Conservation (phyloP, 2,797 vertebrate species). For the Mus caroli region DNA sequence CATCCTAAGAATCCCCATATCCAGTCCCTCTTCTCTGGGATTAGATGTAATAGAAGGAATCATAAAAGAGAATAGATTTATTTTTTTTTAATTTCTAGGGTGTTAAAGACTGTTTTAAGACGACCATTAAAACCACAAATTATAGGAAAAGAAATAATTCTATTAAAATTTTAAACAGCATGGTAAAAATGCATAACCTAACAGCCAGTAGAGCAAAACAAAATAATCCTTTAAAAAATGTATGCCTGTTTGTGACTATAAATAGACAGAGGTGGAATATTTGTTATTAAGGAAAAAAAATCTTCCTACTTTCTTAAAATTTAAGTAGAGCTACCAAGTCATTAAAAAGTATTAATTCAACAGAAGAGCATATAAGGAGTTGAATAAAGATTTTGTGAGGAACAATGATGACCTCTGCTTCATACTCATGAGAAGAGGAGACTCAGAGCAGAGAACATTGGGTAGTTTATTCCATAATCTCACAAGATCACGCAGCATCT, state of each 20-base stretch:
- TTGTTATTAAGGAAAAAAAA: not conserved
- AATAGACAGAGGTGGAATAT: not conserved
- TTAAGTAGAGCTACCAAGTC: not conserved
- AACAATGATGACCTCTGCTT: not conserved
- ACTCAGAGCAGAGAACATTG: not conserved
- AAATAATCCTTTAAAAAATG: not conserved
- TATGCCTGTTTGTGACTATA: fast-evolving
- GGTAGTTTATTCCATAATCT: not conserved
- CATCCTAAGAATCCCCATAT: not conserved
- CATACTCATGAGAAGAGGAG: not conserved
- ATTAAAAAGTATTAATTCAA: not conserved
- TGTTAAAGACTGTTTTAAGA: not conserved
- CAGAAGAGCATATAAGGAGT: not conserved
- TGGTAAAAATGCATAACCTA: not conserved
- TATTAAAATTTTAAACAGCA: not conserved
- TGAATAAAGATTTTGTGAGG: not conserved
- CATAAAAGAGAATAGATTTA: not conserved
- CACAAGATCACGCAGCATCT: not conserved
- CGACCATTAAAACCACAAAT: not conserved
- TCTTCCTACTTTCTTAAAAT: not conserved
- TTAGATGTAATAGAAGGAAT: not conserved
- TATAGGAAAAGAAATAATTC: not conserved
- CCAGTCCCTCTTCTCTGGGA: not conserved
- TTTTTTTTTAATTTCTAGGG: not conserved
- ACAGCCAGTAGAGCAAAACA: not conserved